Percentiles rank a stretch among this genome's conserved stretches.
These are phyloP conservation scores for Choristoneura fumiferana DNA, from an alignment of 1,140 invertebrate species.

Conservation along the genomic window DNA sequence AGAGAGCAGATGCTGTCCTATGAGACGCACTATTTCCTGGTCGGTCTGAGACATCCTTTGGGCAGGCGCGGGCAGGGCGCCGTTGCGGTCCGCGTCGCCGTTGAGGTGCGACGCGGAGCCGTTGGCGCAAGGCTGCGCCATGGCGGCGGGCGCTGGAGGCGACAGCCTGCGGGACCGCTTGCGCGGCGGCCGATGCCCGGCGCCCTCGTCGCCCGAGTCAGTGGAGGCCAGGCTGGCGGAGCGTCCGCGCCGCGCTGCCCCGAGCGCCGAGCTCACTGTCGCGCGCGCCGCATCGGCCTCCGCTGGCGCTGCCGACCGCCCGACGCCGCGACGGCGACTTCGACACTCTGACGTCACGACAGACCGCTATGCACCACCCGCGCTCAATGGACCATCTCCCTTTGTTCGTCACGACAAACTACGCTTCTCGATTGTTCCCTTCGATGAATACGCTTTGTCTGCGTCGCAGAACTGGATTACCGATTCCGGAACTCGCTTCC, in stretches of 20 bases:
- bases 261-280: constrained; percentile 58
- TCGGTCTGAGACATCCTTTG: constrained; percentile 85
- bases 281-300: constrained; percentile 63
- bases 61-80: constrained; percentile 53
- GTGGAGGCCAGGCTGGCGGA: constrained; percentile 92
- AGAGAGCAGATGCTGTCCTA: constrained; percentile 95
- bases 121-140: constrained; percentile 63
- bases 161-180: constrained; percentile 91
- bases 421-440: constrained; percentile 48
- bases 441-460: constrained; percentile 24
- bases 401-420: constrained; percentile 61
- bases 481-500: constrained; percentile 11
- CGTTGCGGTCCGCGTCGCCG: constrained; percentile 61
- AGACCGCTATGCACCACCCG: constrained; percentile 58
- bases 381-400: constrained; percentile 70
- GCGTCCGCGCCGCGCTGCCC: constrained; percentile 61
- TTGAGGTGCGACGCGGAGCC: constrained; percentile 58
- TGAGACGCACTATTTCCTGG: constrained; percentile 96
- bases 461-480: constrained; percentile 1
- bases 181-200: constrained; percentile 92
- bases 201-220: constrained; percentile 92
- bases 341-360: constrained; percentile 58
- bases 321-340: constrained; percentile 46
- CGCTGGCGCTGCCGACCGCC: constrained; percentile 15
- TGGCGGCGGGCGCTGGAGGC: constrained; percentile 64